Conservation (phyloP, 2,797 vertebrate genomes). For the Eurystomus glaucurus region DNA sequence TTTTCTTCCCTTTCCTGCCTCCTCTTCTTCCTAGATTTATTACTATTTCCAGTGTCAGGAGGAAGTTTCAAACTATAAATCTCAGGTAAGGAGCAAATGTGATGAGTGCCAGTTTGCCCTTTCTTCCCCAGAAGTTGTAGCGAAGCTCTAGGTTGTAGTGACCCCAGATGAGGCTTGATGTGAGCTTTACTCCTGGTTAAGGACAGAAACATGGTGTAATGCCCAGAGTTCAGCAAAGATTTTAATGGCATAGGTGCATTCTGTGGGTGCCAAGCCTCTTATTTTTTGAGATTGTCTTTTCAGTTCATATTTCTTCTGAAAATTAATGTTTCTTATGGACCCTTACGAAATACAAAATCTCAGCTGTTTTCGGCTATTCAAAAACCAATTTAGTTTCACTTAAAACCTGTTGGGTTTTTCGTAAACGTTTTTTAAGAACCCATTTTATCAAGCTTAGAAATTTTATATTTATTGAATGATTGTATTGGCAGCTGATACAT, state of each 20-base stretch:
- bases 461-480: neutral
- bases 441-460: neutral
- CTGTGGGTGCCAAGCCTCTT: neutral
- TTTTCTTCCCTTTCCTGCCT: conserved; percentile 21
- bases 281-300: neutral
- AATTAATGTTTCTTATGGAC: neutral
- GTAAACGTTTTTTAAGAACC: no score
- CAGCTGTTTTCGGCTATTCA: neutral
- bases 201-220: neutral
- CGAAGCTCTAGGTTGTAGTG: neutral
- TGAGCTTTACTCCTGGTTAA: neutral
- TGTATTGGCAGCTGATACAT: neutral
- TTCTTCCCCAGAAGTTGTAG: neutral
- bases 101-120: neutral
- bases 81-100: neutral
- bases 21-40: neutral
- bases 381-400: neutral
- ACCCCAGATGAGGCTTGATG: neutral
- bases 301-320: neutral
- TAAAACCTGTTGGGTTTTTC: neutral
- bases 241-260: neutral
- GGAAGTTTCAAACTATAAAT: conserved; percentile 15
- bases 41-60: conserved; percentile 16
- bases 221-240: neutral
- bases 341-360: neutral